These are phyloP conservation scores for human DNA, from an alignment of 2,113 vertebrate genomes.

Conservation along the genomic window GRCh38 chr2:54259501-54260000, in stretches of 20 bases:
- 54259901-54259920: not conserved
- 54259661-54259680: not conserved
- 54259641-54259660: not conserved
- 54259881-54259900: not conserved
- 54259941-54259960: not conserved
- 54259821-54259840: not conserved
- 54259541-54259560: not conserved
- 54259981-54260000: not conserved
- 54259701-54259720: not conserved
- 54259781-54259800: not conserved
- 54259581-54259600: not conserved
- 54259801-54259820: not conserved
- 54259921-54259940: constrained; percentile 15
- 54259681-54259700: not conserved
- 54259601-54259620: not conserved
- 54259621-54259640: not conserved
- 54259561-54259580: not conserved
- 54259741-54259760: not conserved
- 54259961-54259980: not conserved
- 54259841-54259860: not conserved
- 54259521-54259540: not conserved
- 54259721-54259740: constrained; percentile 21
- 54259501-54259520: not conserved
- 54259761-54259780: not conserved
- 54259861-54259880: not conserved